Evolutionary conservation across 2,797 vertebrate genomes (phyloP), one percentile per base, ranked within the genome.

Genomic region (Trachops cirrhosus): DNA sequence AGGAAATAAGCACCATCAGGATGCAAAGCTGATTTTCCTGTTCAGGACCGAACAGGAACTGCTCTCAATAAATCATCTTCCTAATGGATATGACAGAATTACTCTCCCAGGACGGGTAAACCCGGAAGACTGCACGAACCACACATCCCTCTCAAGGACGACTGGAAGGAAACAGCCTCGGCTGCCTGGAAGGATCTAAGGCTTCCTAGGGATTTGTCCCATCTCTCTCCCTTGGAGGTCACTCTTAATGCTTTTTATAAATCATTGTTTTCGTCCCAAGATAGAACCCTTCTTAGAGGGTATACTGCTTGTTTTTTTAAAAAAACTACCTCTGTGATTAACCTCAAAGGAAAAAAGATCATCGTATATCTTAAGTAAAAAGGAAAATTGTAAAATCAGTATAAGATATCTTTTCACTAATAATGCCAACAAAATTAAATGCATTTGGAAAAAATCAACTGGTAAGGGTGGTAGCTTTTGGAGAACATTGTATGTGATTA

Each of bases 71-170:
- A 98, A 98, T 98, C 94, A 97, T 96, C 95, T 98, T 97, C 97
- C 98, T 98, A 95, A 97, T 98, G 98, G 98, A 98, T 98, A 98
- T 98, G 92, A 98, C 97, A 97, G 95, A 95, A 97, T 96, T 97
- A 93, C 87, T 97, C 94, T 98, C 97, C 97, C 94, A 97, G 91
- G 97, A 91, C 95, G 94, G 80, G 29, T 50, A 74, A 93, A 86
- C 19, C 54, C 67, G 64, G 95, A 96, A 96, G 89, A 89, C 87
- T 29, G 0, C 54, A 48, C 54, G 94, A 96, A 95, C 39, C 0
- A 2, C 97, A 97, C 71, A 59, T 96, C 85, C 87, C 89, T 90
- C 95, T 97, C 52, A 91, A 93, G 95, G 96, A 90, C 34, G 73
- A 75, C n/a, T 96, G 98, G 97, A 98, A 98, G 98, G 98, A 98